Percentiles rank a stretch among this genome's conserved stretches.
Conservation (phyloP, 2,113 vertebrate species). For the Hypanus sabinus region DNA sequence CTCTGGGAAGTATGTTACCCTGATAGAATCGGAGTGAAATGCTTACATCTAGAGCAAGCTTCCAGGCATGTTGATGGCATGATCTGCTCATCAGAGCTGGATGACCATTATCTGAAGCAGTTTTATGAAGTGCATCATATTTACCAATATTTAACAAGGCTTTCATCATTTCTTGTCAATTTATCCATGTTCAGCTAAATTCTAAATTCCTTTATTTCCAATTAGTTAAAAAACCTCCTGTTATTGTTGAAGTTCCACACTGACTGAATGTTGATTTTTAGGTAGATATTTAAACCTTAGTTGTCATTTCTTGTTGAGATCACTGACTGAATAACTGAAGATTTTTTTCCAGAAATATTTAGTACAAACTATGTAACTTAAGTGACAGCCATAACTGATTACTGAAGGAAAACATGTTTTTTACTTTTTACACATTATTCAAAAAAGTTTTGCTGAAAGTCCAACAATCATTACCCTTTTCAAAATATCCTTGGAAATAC, state of each 20-base stretch:
- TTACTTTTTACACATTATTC: no score
- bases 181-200: neutral
- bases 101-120: no score
- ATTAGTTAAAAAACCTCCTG: neutral
- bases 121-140: neutral
- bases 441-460: no score
- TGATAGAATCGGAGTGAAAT: no score
- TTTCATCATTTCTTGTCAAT: neutral
- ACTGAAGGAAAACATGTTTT: neutral
- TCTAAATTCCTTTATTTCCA: neutral
- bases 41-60: no score
- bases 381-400: neutral
- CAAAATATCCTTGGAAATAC: no score
- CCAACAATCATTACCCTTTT: no score
- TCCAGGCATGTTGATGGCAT: no score
- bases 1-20: no score
- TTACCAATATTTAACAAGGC: neutral
- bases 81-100: no score
- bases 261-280: neutral
- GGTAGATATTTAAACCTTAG: neutral
- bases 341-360: neutral
- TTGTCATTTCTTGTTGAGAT: neutral
- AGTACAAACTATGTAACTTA: neutral
- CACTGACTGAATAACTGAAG: neutral
- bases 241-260: neutral